Percentiles rank a stretch among this genome's conserved stretches.
Conservation (phyloP, 2,113 vertebrate genomes). For the Silurus asotus region DNA sequence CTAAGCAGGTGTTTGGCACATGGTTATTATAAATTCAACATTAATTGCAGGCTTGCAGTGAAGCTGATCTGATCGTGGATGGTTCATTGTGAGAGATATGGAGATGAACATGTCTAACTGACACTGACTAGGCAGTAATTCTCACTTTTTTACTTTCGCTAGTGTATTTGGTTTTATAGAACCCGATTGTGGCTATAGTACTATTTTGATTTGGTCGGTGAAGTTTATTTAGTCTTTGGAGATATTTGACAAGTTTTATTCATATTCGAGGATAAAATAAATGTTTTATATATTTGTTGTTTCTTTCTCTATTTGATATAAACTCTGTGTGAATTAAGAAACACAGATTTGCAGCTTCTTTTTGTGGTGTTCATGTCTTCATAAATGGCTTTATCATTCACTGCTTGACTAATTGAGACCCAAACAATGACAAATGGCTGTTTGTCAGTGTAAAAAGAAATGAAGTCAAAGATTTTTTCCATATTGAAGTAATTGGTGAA, state of each 20-base stretch:
- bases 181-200: neutral
- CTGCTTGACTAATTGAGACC: conserved; percentile 48
- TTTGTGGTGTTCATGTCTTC: conserved; percentile 47
- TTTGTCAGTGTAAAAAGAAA: conserved; percentile 61
- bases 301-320: conserved; percentile 17
- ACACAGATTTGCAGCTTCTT: conserved; percentile 36
- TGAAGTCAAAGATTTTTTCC: conserved; percentile 52
- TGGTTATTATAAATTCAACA: conserved; percentile 34
- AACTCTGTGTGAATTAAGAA: neutral
- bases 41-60: conserved; percentile 10
- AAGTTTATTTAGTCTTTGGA: neutral
- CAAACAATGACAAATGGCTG: conserved; percentile 64
- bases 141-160: neutral
- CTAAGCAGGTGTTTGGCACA: neutral
- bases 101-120: conserved; percentile 10
- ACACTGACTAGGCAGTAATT: neutral
- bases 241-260: neutral
- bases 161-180: conserved; percentile 1
- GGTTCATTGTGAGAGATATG: conserved; percentile 10
- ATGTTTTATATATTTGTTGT: conserved; percentile 25
- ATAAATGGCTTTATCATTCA: conserved; percentile 51
- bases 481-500: conserved; percentile 68
- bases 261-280: conserved; percentile 1
- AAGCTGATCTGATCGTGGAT: neutral
- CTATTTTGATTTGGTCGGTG: conserved; percentile 21